Percentiles rank a stretch among this genome's conserved stretches.
phyloP scores from a whole-genome alignment of 2,797 vertebrate genomes.

The Dendrocincla tyrannina region DNA sequence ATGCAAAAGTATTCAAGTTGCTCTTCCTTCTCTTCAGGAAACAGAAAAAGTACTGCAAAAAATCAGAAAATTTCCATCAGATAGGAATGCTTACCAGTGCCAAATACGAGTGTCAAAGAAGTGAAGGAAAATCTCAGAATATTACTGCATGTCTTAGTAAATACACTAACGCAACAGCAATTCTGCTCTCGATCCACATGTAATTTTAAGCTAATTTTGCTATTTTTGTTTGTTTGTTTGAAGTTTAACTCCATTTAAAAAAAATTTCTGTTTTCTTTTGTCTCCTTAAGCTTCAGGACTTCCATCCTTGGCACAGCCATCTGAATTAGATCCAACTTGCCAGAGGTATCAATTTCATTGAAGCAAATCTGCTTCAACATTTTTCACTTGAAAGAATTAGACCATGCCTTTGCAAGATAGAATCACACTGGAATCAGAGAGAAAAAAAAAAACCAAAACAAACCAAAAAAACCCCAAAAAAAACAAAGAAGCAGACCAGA shows the following conservation, averaged over 20 bases:
- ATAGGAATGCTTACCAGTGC: not conserved
- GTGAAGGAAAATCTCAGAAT: not conserved
- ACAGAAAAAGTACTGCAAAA: not conserved
- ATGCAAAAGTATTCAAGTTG: not conserved
- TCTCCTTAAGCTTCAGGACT: not conserved
- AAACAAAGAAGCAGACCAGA: not conserved
- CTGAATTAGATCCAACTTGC: conserved; percentile 26
- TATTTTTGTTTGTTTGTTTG: not conserved
- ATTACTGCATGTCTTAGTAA: not conserved
- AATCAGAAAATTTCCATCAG: not conserved
- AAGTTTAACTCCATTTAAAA: not conserved
- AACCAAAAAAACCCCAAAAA: not conserved
- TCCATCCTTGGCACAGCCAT: not conserved
- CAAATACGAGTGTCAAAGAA: not conserved
- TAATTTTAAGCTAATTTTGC: not conserved
- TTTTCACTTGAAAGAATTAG: conserved; percentile 47
- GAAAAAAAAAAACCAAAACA: not conserved
- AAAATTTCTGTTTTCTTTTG: not conserved
- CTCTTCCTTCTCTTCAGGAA: not conserved
- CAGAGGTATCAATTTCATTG: conserved; percentile 46
- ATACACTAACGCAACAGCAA: not conserved
- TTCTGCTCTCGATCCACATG: not conserved
- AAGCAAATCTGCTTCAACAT: conserved; percentile 17
- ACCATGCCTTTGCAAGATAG: not conserved
- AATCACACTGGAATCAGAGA: not conserved